These are phyloP conservation scores for Leuciscus waleckii DNA, from an alignment of 2,797 vertebrate genomes.

Conservation along the genomic window DNA sequence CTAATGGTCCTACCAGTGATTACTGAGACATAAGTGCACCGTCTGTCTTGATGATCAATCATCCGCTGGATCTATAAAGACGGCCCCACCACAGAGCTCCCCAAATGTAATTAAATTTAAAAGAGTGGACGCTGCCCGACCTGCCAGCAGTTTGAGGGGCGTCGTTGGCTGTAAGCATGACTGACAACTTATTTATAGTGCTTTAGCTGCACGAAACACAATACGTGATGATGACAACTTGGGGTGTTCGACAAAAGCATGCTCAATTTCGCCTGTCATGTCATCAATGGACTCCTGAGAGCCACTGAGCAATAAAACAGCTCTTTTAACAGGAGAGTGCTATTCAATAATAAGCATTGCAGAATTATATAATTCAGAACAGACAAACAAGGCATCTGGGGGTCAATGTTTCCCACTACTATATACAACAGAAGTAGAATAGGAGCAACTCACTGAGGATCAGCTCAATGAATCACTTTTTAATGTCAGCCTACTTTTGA, in stretches of 20 bases:
- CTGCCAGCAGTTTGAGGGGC: background rate
- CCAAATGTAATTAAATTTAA: constrained; percentile 53
- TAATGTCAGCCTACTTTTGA: constrained; percentile 13
- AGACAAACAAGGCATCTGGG: background rate
- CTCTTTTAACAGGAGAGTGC: background rate
- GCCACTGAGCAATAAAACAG: constrained; percentile 1
- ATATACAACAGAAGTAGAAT: background rate
- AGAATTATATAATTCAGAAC: constrained; percentile 1
- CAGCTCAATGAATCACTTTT: constrained; percentile 1
- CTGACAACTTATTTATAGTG: constrained; percentile 42
- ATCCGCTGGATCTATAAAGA: constrained; percentile 47
- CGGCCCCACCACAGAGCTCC: constrained; percentile 27
- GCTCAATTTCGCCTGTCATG: constrained; percentile 23
- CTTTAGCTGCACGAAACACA: constrained; percentile 14
- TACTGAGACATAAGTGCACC: constrained; percentile 55
- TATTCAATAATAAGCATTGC: background rate
- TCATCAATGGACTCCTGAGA: constrained; percentile 37
- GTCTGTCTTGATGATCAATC: constrained; percentile 54
- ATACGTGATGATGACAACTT: constrained; percentile 25
- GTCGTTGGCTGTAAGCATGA: constrained; percentile 42
- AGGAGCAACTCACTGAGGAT: background rate
- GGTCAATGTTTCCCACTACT: background rate
- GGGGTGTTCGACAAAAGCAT: constrained; percentile 4
- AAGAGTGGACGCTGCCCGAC: constrained; percentile 9
- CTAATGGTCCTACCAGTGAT: constrained; percentile 54